A percentile compares a stretch with the other conserved stretches of the same genome.
Evolutionary conservation across 2,888 invertebrate genomes (phyloP).

Genomic region (Pharmacophagus antenor): DNA sequence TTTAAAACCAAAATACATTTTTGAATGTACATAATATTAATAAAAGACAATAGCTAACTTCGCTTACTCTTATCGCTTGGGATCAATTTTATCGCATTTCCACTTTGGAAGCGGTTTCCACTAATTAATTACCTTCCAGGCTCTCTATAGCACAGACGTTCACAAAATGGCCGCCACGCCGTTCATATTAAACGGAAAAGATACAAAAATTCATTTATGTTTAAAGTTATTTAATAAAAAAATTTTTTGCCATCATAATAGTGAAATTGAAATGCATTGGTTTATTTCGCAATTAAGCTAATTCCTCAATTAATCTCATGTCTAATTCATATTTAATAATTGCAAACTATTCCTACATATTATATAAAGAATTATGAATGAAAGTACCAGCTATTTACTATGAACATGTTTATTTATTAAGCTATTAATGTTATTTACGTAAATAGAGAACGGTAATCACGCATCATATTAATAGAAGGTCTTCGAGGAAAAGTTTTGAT

Average conservation of each 20-base stretch:
- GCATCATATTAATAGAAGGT: neutral
- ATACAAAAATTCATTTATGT: slow-evolving; percentile 29
- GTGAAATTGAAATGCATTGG: slow-evolving; percentile 19
- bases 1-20: no score
- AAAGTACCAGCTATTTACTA: neutral
- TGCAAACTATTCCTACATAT: no score
- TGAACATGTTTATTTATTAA: neutral
- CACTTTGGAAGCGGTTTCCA: slow-evolving; percentile 52
- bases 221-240: slow-evolving; percentile 18
- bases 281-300: slow-evolving; percentile 20
- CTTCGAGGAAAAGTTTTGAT: neutral
- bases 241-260: neutral
- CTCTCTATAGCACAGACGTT: slow-evolving; percentile 39
- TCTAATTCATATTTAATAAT: neutral
- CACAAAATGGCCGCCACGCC: slow-evolving; percentile 38
- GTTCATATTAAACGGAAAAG: slow-evolving; percentile 24
- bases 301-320: slow-evolving; percentile 23
- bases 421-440: slow-evolving; percentile 1
- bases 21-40: no score
- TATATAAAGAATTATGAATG: neutral
- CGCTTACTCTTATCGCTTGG: slow-evolving; percentile 30
- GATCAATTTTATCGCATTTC: slow-evolving; percentile 40
- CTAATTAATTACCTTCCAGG: slow-evolving; percentile 58
- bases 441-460: neutral
- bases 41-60: slow-evolving; percentile 13